These are phyloP conservation scores for Neolamprologus multifasciatus DNA, from an alignment of 2,797 vertebrate species.

Conservation along the genomic window DNA sequence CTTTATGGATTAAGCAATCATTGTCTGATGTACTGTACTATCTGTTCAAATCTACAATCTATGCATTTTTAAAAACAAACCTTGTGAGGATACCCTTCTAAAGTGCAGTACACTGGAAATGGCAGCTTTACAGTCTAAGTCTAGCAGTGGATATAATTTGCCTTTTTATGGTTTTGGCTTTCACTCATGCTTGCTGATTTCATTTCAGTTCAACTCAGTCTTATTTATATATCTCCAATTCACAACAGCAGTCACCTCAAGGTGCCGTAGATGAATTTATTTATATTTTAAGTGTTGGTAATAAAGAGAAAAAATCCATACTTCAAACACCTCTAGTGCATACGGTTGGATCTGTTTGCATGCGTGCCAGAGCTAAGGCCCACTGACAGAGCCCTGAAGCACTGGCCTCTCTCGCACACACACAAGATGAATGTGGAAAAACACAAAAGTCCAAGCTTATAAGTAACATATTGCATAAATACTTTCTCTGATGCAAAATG, in stretches of 20 bases:
- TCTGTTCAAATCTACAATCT: background rate
- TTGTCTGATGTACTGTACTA: constrained; percentile 2
- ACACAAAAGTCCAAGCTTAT: background rate
- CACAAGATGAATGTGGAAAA: background rate
- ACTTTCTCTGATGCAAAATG: background rate
- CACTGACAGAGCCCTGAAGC: constrained; percentile 18
- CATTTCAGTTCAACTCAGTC: background rate
- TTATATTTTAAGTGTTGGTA: background rate
- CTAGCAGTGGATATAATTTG: background rate
- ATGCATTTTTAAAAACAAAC: background rate
- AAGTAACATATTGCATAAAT: background rate
- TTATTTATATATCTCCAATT: background rate
- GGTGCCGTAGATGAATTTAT: background rate
- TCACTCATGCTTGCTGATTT: background rate
- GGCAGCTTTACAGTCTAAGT: background rate
- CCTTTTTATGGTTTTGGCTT: background rate
- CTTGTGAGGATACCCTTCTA: background rate
- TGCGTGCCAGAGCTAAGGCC: background rate
- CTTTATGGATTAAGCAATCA: constrained; percentile 52
- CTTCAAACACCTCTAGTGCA: background rate
- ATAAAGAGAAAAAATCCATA: background rate
- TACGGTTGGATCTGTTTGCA: background rate
- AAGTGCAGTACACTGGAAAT: background rate
- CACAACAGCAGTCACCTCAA: background rate
- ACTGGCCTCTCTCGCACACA: background rate